Conservation (phyloP, 2,797 vertebrate genomes). For the Enoplosus armatus region DNA sequence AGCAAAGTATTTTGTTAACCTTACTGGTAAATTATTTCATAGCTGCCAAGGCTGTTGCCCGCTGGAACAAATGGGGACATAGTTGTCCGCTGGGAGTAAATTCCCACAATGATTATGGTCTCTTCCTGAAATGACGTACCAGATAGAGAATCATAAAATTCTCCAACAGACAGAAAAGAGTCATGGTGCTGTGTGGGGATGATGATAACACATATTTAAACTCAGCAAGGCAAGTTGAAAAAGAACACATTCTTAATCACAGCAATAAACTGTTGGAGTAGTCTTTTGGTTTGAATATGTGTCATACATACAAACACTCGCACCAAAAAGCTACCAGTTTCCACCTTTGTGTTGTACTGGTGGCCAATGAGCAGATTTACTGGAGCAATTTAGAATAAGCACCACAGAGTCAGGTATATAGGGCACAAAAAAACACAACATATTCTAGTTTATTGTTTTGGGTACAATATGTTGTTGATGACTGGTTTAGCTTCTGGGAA, state of each 20-base stretch:
- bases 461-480: conserved; percentile 31
- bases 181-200: conserved; percentile 2
- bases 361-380: not conserved
- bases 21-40: conserved; percentile 86
- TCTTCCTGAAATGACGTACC: conserved; percentile 69
- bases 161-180: conserved; percentile 17
- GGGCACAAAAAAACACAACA: not conserved
- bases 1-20: conserved; percentile 79
- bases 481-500: conserved; percentile 73
- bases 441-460: conserved; percentile 4
- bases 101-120: conserved; percentile 76
- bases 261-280: not conserved
- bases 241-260: conserved; percentile 11
- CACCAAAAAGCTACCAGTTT: not conserved
- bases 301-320: not conserved
- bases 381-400: not conserved
- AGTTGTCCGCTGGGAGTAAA: conserved; percentile 59
- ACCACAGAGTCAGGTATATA: not conserved
- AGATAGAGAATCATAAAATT: conserved; percentile 32
- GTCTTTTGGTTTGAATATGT: not conserved
- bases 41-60: conserved; percentile 79
- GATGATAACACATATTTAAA: conserved; percentile 15
- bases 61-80: conserved; percentile 63
- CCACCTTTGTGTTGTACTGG: not conserved
- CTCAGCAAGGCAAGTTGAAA: not conserved